Conservation (phyloP, 2,797 vertebrate genomes). For the Onychomys arenicola region DNA sequence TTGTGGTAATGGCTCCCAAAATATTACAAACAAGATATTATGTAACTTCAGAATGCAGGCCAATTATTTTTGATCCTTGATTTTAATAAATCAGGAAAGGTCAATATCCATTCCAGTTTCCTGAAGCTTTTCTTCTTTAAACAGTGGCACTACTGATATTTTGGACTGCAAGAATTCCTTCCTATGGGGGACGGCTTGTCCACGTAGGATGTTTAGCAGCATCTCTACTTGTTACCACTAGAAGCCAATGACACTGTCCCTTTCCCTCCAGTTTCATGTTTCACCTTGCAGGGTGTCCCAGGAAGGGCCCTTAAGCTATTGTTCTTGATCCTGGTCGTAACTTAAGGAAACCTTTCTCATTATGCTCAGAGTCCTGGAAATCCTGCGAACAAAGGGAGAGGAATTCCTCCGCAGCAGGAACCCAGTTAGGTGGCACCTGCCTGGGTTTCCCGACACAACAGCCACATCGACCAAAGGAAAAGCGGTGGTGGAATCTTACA, state of each 20-base stretch:
- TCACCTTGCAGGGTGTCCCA: neutral
- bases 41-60: neutral
- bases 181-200: neutral
- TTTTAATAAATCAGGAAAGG: slow-evolving; percentile 46
- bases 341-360: neutral
- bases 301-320: too few relatives aligned
- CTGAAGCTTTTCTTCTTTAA: neutral
- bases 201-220: neutral
- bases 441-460: neutral
- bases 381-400: neutral
- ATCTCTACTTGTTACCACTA: neutral
- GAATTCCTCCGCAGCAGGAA: neutral
- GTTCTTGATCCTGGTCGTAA: neutral
- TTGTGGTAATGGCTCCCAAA: neutral
- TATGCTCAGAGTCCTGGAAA: neutral
- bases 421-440: neutral
- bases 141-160: neutral
- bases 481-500: neutral
- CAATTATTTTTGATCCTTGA: slow-evolving; percentile 38
- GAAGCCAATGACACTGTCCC: neutral
- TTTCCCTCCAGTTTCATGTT: neutral
- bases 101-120: neutral
- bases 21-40: neutral
- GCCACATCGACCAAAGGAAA: neutral
- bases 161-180: neutral